phyloP scores from a whole-genome alignment of 2,113 vertebrate species.

The Prinia subflava region DNA sequence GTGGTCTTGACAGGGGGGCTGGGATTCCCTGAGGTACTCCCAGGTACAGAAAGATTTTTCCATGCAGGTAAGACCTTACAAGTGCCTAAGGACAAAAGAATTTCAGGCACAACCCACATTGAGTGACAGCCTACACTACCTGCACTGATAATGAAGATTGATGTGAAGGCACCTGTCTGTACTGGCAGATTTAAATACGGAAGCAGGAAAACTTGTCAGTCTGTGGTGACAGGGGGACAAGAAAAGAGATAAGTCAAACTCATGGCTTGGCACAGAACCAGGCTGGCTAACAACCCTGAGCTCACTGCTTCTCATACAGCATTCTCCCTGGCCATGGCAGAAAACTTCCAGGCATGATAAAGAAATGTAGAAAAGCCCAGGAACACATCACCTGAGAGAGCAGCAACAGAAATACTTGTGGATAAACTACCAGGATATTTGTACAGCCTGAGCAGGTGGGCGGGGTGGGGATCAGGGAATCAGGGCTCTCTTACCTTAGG shows the following conservation, averaged over 20 bases:
- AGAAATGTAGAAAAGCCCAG: neutral
- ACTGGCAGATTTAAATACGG: neutral
- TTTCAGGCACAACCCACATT: neutral
- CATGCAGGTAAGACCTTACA: neutral
- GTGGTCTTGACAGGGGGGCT: neutral
- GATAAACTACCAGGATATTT: neutral
- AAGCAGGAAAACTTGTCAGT: neutral
- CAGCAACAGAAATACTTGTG: neutral
- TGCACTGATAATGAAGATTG: neutral
- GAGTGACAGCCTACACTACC: neutral
- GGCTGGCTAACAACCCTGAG: neutral
- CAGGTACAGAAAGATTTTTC: neutral
- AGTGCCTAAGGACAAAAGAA: neutral
- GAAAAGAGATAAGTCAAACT: neutral
- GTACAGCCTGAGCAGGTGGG: neutral
- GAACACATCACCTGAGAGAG: neutral
- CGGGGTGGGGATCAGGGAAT: neutral
- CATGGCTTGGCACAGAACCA: neutral
- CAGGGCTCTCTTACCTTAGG: constrained; percentile 83
- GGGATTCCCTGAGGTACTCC: neutral
- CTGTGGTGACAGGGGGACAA: neutral
- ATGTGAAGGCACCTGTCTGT: neutral
- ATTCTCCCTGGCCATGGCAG: neutral
- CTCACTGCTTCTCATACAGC: neutral
- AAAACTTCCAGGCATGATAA: neutral